A percentile compares a stretch with the other conserved stretches of the same genome.
These are phyloP conservation scores for Papilio glaucus DNA, from an alignment of 1,140 invertebrate species.

Conservation along the genomic window DNA sequence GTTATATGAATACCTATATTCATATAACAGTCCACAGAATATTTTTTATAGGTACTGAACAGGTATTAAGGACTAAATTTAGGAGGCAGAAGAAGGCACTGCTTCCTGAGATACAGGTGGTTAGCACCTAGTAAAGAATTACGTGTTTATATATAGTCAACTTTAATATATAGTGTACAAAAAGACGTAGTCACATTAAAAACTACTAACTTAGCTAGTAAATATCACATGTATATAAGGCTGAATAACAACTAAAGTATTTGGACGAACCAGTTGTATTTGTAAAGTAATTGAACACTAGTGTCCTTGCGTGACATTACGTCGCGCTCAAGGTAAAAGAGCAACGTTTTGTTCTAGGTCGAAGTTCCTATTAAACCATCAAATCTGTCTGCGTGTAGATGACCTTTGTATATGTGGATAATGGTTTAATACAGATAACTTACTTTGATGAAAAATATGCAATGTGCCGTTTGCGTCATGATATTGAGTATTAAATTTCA, in stretches of 20 bases:
- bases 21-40: too few relatives aligned
- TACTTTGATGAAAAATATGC: not conserved
- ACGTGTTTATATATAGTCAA: too few relatives aligned
- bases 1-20: too few relatives aligned
- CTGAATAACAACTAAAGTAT: not conserved
- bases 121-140: too few relatives aligned
- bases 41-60: too few relatives aligned
- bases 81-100: too few relatives aligned
- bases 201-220: too few relatives aligned
- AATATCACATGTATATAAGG: too few relatives aligned
- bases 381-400: not conserved
- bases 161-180: too few relatives aligned
- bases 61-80: too few relatives aligned
- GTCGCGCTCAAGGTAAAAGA: conserved; percentile 5
- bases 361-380: conserved; percentile 6
- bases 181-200: too few relatives aligned
- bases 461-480: not conserved
- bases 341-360: conserved; percentile 17
- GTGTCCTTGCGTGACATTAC: conserved; percentile 19
- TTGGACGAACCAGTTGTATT: not conserved
- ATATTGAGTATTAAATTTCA: not conserved
- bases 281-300: conserved; percentile 1
- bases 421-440: not conserved
- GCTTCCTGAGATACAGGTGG: too few relatives aligned
- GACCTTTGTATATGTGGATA: not conserved